Conservation (phyloP, 2,797 vertebrate genomes). For the Rhabdomys pumilio region DNA sequence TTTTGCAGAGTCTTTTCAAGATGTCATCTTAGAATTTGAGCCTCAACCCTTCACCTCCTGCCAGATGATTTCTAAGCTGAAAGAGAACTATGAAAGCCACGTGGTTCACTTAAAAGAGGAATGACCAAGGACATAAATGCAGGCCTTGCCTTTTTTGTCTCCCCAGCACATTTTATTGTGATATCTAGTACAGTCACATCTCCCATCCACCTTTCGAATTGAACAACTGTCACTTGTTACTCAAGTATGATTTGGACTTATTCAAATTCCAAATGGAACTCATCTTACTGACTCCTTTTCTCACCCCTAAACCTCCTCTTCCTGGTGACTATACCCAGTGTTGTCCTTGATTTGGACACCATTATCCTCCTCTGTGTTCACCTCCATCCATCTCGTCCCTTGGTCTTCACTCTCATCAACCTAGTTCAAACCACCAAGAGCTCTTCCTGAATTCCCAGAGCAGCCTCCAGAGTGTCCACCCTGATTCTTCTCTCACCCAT, state of each 20-base stretch:
- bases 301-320: background rate
- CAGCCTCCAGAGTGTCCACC: background rate
- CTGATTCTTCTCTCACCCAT: background rate
- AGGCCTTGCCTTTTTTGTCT: background rate
- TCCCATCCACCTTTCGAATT: background rate
- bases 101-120: background rate
- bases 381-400: background rate
- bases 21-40: background rate
- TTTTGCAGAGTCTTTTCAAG: slow-evolving; percentile 3
- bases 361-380: background rate
- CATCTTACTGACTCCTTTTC: background rate
- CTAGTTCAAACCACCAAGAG: background rate
- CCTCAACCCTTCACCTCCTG: background rate
- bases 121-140: background rate
- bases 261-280: background rate
- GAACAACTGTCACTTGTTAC: background rate
- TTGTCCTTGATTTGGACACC: background rate
- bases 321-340: background rate
- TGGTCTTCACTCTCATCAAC: background rate
- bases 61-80: background rate
- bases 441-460: background rate
- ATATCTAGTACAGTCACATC: background rate
- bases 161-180: background rate
- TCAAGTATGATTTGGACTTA: slow-evolving; percentile 3
- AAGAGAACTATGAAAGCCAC: background rate